These are phyloP conservation scores for Mamestra brassicae DNA, from an alignment of 2,888 invertebrate genomes.

Conservation along the genomic window DNA sequence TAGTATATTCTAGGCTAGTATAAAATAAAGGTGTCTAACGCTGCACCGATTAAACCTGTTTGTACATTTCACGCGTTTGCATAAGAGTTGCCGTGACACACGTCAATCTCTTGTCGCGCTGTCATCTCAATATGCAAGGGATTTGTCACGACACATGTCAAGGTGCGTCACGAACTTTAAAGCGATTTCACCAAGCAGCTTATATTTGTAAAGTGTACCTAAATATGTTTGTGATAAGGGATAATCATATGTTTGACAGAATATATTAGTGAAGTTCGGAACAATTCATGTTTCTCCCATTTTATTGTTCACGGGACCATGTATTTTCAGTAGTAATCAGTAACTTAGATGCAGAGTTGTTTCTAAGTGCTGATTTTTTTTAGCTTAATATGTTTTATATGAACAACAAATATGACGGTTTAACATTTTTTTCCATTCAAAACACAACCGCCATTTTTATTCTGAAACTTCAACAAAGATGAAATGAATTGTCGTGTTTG, in stretches of 20 bases:
- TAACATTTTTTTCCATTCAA: too few species aligned
- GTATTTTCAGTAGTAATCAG: too few species aligned
- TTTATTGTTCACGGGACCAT: not conserved
- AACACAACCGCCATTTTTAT: too few species aligned
- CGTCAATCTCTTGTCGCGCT: conserved; percentile 47
- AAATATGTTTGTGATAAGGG: conserved; percentile 11
- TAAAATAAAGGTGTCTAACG: not conserved
- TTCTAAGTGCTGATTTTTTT: too few species aligned
- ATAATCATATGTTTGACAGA: not conserved
- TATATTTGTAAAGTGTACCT: not conserved
- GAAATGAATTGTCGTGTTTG: too few species aligned
- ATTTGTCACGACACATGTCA: conserved; percentile 22
- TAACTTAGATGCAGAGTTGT: too few species aligned
- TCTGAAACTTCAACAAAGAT: too few species aligned
- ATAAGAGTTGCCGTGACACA: conserved; percentile 32
- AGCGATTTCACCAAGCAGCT: conserved; percentile 3
- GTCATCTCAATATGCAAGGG: conserved; percentile 18
- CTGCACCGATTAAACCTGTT: conserved; percentile 1
- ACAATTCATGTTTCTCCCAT: not conserved
- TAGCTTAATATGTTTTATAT: too few species aligned
- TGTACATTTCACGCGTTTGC: conserved; percentile 2
- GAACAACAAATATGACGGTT: too few species aligned
- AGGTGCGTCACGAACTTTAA: conserved; percentile 9
- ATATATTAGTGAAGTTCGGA: not conserved
- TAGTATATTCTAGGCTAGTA: too few species aligned